Evolutionary conservation across 2,888 invertebrate species (phyloP), one percentile per base, ranked within the genome.

Genomic region (Apamea crenata): DNA sequence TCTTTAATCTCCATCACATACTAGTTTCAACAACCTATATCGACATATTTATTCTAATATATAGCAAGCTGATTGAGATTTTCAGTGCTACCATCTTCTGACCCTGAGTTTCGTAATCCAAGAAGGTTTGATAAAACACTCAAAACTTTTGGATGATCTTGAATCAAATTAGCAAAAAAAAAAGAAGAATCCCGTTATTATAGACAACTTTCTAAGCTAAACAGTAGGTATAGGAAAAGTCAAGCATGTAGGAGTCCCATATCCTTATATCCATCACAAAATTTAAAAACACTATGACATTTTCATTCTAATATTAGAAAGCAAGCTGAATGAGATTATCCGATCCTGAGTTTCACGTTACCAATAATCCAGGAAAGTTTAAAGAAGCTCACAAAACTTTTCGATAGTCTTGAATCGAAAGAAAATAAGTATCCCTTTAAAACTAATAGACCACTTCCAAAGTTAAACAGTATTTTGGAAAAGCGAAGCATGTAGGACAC

Each of bases 401-500:
- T 77, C 25, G 4, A 61, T 3, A 47, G 21, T n/a, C 5, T 7
- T 56, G 2, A 59, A 32, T 56, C 16, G 25, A 61, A 75, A 25
- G 40, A 4, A 29, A 56, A 44, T 44, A 56, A 74, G n/a, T 12
- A 18, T 21, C 16, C 1, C 4, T 8, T n/a, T 6, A 21, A 44
- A 29, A 66, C 21, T 32, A 59, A n/a, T 50, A 59, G 56, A 68
- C 12, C 3, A 73, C 4, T 53, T 69, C n/a, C 2, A 47, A 82
- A 74, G 21, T 14, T 73, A 50, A 56, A 29, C 71, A 73, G 61
- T 65, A 80, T 80, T 86, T 85, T 65, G 80, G 82, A 74, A 78
- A 73, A 63, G 67, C 70, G 44, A 53, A 76, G 65, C 76, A 86
- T 78, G 68, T 88, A 80, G 86, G 79, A 81, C 84, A 83, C 61